Evolutionary conservation across 2,113 vertebrate genomes (phyloP).

Genomic region (Platycercus adscitus): DNA sequence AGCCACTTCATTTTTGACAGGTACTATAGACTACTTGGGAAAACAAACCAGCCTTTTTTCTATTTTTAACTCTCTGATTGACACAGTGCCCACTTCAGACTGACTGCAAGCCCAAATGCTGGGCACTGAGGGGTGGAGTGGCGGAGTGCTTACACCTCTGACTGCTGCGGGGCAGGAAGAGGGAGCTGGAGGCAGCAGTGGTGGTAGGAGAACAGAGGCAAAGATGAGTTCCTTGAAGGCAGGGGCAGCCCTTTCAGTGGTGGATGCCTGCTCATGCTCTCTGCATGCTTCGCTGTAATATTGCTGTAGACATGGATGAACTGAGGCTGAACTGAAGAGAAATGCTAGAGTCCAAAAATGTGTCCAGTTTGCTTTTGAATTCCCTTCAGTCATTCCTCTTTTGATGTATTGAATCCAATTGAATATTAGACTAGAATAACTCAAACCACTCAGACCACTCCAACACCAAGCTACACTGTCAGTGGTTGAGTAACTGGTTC

Average conservation of each 20-base stretch:
- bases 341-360: neutral
- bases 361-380: neutral
- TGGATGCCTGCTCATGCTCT: neutral
- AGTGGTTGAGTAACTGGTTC: fast-evolving
- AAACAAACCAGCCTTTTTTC: neutral
- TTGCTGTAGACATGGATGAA: neutral
- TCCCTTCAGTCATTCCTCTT: neutral
- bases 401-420: neutral
- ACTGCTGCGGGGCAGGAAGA: neutral
- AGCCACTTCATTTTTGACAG: neutral
- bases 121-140: fast-evolving
- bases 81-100: neutral
- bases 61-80: neutral
- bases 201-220: neutral
- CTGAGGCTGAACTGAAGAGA: neutral
- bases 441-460: neutral
- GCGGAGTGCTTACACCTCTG: neutral
- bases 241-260: neutral
- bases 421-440: neutral
- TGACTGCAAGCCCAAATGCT: neutral
- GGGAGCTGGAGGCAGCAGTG: fast-evolving
- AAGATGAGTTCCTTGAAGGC: neutral
- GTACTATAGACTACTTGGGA: neutral
- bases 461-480: neutral
- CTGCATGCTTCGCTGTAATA: neutral